Evolutionary conservation across 2,113 vertebrate species (phyloP), one percentile per base, ranked within the genome.

Genomic region (Bujurquina vittata): DNA sequence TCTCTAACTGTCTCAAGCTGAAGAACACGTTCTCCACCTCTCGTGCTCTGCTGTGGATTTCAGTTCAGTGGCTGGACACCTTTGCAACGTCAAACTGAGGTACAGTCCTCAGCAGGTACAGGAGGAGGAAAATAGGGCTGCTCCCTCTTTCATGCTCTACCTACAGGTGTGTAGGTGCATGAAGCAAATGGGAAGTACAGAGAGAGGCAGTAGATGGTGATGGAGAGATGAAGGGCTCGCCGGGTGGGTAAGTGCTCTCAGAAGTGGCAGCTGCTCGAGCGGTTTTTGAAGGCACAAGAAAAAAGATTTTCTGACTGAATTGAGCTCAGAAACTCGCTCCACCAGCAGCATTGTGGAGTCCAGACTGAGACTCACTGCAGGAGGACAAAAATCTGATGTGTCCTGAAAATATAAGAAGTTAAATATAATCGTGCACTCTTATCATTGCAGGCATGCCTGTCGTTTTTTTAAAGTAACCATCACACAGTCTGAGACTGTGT

Each of bases 211-310:
- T 18, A 10, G 65, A 69, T 52, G 43, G 10, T 0, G 60, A 62
- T 62, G 60, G 5, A 33, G 35, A 52, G 65, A 69, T 69, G 65
- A 69, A 69, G 43, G 65, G 0, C 65, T 31, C 65, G 49, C 52
- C 52, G 49, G 65, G 65, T 69, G 43, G 65, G 65, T 69, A 52
- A 69, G 65, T 52, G 43, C 65, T 69, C 65, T 69, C 43, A 69
- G 65, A 69, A 52, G 65, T 52, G 23, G 17, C 65, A 69, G 23
- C 65, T 69, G 65, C 65, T 69, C 23, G 1, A 69, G 65, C 65
- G 20, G 40, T 52, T 69, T 69, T 20, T 52, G 65, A 69, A 69
- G 43, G 65, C 65, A 52, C 43, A 69, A 69, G 46, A 69, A 26
- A 52, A 69, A 69, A 43, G 65, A 69, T 69, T 69, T 69, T 17